Percentiles rank a stretch among this genome's conserved stretches.
Conservation (phyloP, 92 coral and sea anemone species). For the Diadumene lineata region DNA sequence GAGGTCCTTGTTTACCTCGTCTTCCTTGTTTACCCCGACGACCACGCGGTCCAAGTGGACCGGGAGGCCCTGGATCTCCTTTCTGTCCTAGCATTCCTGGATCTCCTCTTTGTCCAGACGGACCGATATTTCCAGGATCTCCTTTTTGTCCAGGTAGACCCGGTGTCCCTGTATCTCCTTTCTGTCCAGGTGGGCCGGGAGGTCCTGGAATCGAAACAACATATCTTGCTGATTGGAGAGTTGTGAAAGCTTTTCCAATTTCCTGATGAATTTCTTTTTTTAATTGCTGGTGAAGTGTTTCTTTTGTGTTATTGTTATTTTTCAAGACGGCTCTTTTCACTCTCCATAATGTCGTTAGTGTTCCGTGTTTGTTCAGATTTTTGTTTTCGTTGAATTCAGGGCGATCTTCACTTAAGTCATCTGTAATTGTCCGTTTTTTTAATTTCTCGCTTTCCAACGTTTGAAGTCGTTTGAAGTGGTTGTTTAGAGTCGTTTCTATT, state of each 20-base stretch:
- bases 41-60: conserved; percentile 34
- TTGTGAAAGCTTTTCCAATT: not conserved
- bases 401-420: too few relatives aligned
- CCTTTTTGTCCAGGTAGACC: too few relatives aligned
- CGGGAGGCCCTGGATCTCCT: too few relatives aligned
- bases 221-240: not conserved
- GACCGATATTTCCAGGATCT: too few relatives aligned
- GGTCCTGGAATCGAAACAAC: not conserved
- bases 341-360: not conserved
- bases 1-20: too few relatives aligned
- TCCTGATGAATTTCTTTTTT: not conserved
- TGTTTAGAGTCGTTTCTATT: too few relatives aligned
- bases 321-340: not conserved
- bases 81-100: too few relatives aligned
- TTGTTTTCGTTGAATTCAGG: not conserved
- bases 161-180: too few relatives aligned
- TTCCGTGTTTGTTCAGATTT: not conserved
- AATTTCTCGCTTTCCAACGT: not conserved
- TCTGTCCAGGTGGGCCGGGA: too few relatives aligned
- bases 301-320: not conserved
- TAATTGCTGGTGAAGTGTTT: not conserved
- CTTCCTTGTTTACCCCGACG: conserved; percentile 22
- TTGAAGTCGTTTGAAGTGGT: too few relatives aligned
- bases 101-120: too few relatives aligned
- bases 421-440: not conserved